Evolutionary conservation across 2,888 invertebrate genomes (phyloP).

Genomic region (Microdon myrmicae): DNA sequence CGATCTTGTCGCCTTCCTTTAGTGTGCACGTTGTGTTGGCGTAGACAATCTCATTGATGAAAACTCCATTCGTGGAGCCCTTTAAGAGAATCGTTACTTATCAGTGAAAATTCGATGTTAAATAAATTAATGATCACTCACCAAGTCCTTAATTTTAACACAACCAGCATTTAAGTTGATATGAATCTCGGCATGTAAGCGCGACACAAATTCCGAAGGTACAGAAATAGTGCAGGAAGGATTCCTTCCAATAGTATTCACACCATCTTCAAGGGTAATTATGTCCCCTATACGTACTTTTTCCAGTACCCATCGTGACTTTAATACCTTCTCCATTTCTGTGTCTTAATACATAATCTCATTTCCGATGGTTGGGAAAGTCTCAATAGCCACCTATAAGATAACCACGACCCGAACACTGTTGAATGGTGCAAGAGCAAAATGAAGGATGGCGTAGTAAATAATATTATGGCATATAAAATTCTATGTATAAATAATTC

Average conservation of each 20-base stretch:
- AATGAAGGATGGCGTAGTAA: no score
- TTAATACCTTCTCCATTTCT: slow-evolving; percentile 24
- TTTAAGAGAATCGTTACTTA: slow-evolving; percentile 36
- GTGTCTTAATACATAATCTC: no score
- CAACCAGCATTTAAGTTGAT: slow-evolving; percentile 45
- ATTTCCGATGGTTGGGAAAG: no score
- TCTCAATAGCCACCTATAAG: no score
- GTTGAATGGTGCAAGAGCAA: no score
- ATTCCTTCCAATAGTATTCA: slow-evolving; percentile 58
- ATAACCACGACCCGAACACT: no score
- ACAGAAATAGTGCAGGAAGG: slow-evolving; percentile 34
- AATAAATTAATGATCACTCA: slow-evolving; percentile 42
- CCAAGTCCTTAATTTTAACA: slow-evolving; percentile 57
- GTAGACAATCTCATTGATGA: slow-evolving; percentile 53
- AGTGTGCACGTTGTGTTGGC: slow-evolving; percentile 6
- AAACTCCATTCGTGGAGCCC: slow-evolving; percentile 61
- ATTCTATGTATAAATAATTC: no score
- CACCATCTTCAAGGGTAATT: slow-evolving; percentile 54
- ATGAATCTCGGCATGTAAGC: slow-evolving; percentile 58
- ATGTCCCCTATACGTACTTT: slow-evolving; percentile 47
- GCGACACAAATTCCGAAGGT: slow-evolving; percentile 56
- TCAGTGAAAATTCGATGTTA: background rate
- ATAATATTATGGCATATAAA: no score
- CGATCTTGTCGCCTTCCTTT: slow-evolving; percentile 54
- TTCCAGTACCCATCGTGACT: slow-evolving; percentile 55